phyloP scores from a whole-genome alignment of 2,797 vertebrate species.

The Phyllotis vaccarum region DNA sequence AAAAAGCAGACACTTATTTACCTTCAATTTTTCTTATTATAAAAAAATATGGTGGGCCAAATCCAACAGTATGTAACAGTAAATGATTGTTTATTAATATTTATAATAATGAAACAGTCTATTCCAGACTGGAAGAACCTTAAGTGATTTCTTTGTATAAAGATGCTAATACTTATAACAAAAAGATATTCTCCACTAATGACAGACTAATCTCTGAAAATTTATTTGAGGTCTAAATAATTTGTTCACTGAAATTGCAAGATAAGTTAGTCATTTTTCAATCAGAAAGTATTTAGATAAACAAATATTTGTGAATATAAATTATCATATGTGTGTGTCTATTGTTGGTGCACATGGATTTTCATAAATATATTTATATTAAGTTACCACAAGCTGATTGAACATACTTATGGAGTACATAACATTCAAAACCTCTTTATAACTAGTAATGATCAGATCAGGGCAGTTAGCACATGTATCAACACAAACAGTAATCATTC shows the following conservation, averaged over 20 bases:
- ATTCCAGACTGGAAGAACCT: background rate
- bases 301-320: background rate
- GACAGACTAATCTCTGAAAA: background rate
- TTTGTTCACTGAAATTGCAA: background rate
- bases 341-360: background rate
- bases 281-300: background rate
- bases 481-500: background rate
- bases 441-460: background rate
- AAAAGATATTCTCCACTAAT: background rate
- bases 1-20: background rate
- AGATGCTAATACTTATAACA: background rate
- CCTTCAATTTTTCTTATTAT: background rate
- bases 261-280: slow-evolving; percentile 21
- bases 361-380: background rate
- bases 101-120: background rate
- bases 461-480: background rate
- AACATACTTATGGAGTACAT: background rate
- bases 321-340: background rate
- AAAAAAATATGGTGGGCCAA: background rate
- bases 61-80: background rate
- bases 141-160: background rate
- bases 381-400: background rate
- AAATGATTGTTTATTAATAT: background rate
- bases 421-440: background rate
- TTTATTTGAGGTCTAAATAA: background rate